Evolutionary conservation across 2,797 vertebrate genomes (phyloP).

Genomic region (Nasua narica): DNA sequence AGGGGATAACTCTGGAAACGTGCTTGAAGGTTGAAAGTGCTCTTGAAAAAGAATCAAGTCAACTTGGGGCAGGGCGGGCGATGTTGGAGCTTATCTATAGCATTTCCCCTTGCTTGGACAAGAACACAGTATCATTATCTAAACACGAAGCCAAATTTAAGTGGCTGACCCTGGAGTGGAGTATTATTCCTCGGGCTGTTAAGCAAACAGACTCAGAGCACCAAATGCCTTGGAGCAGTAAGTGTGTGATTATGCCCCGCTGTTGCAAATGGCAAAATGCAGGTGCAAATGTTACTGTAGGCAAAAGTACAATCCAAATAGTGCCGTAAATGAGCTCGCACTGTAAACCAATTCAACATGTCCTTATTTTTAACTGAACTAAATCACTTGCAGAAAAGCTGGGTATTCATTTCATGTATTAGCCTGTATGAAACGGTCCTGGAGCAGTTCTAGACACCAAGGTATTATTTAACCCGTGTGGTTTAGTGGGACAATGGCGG

Average conservation of each 20-base stretch:
- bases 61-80: not conserved
- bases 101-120: constrained; percentile 26
- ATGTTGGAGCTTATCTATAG: constrained; percentile 26
- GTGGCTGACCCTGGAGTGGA: constrained; percentile 59
- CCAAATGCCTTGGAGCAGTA: constrained; percentile 1
- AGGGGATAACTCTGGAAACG: constrained; percentile 60
- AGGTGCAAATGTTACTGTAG: constrained; percentile 49
- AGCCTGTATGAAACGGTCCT: constrained; percentile 80
- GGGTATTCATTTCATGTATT: constrained; percentile 80
- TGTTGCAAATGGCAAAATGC: constrained; percentile 2
- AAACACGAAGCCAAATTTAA: constrained; percentile 55
- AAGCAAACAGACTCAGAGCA: constrained; percentile 62
- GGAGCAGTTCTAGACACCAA: constrained; percentile 85
- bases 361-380: constrained; percentile 65
- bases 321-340: not conserved
- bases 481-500: constrained; percentile 84
- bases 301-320: constrained; percentile 30
- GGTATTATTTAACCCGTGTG: constrained; percentile 82
- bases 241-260: constrained; percentile 29
- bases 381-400: constrained; percentile 76
- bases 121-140: constrained; percentile 48
- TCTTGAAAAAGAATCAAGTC: constrained; percentile 53
- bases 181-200: constrained; percentile 50
- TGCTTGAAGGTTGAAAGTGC: constrained; percentile 62
- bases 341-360: constrained; percentile 57